These are phyloP conservation scores for Pelvicachromis taeniatus DNA, from an alignment of 2,113 vertebrate genomes.

Conservation along the genomic window DNA sequence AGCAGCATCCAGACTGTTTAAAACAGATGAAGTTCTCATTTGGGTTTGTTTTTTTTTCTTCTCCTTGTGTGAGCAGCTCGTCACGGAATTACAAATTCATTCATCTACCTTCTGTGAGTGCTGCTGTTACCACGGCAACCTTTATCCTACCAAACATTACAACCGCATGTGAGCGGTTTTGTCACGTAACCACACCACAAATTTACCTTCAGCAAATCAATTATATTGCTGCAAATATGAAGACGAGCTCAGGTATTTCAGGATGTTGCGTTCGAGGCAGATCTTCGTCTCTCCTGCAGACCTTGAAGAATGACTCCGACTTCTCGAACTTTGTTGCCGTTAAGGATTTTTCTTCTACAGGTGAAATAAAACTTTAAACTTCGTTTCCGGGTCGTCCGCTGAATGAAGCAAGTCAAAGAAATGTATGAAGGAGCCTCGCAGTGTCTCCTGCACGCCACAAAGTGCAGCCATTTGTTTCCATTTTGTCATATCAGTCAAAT, in stretches of 20 bases:
- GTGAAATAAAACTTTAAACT: background rate
- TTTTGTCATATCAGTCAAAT: background rate
- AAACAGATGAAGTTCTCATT: background rate
- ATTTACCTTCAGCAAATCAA: background rate
- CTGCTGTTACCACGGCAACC: slow-evolving; percentile 18
- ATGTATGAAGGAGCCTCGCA: background rate
- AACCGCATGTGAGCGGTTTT: background rate
- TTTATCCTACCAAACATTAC: background rate
- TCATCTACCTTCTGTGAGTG: background rate
- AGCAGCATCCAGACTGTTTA: background rate
- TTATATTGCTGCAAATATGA: background rate
- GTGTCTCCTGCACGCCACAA: background rate
- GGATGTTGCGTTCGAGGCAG: background rate
- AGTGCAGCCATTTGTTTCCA: background rate
- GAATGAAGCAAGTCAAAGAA: background rate
- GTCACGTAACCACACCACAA: background rate
- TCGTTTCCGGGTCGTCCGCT: accelerated
- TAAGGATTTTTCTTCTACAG: background rate
- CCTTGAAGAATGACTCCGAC: background rate
- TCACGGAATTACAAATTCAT: background rate
- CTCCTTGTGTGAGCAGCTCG: background rate
- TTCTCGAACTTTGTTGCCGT: background rate
- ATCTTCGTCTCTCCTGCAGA: background rate
- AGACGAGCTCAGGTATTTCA: background rate
- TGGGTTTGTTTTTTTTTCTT: background rate